phyloP scores from a whole-genome alignment of 2,888 invertebrate genomes.

The Leptinotarsa juncta region DNA sequence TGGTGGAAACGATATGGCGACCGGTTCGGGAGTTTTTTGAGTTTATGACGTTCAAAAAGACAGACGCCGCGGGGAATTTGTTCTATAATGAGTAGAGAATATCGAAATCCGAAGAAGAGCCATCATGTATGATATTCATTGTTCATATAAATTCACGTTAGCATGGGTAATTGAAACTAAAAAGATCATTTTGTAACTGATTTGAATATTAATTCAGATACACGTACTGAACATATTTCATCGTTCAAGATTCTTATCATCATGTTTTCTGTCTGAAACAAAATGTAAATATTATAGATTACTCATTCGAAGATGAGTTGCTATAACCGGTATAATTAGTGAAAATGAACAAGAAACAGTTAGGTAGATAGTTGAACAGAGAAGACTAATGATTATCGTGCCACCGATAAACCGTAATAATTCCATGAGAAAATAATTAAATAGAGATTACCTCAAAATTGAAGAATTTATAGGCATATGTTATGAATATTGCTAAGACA shows the following conservation, averaged over 20 bases:
- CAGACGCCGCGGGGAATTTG: no score
- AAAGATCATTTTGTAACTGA: no score
- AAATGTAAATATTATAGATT: constrained; percentile 3
- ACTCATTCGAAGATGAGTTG: constrained; percentile 3
- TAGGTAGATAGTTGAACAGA: constrained; percentile 10
- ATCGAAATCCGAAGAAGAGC: no score
- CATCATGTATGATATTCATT: no score
- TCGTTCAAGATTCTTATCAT: neutral
- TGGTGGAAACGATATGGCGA: no score
- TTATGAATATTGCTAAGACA: constrained; percentile 5
- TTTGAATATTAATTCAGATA: no score
- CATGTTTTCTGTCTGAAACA: neutral
- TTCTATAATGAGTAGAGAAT: no score
- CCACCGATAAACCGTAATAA: constrained; percentile 19
- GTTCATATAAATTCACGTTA: no score
- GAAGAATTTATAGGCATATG: constrained; percentile 8
- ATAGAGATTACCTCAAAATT: constrained; percentile 11
- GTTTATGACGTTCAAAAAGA: no score
- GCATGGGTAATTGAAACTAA: no score
- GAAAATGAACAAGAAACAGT: constrained; percentile 14
- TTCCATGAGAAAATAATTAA: constrained; percentile 13
- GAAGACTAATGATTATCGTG: neutral
- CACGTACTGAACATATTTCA: no score
- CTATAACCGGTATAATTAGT: constrained; percentile 10
- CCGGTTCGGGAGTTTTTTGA: no score